These are phyloP conservation scores for Sinelater perroti DNA, from an alignment of 2,888 invertebrate genomes.

Conservation along the genomic window DNA sequence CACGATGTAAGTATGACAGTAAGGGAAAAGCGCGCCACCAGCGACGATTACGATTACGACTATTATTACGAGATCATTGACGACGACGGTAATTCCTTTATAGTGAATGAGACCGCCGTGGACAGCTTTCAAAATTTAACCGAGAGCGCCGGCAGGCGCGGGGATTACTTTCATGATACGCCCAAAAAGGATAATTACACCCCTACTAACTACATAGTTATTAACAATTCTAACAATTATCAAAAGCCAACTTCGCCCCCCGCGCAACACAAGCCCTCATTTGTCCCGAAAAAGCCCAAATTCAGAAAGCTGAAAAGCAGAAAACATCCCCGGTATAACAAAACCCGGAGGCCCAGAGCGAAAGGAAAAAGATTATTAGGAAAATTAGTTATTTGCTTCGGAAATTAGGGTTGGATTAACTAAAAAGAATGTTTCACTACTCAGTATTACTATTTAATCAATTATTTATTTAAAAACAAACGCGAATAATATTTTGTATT, in stretches of 20 bases:
- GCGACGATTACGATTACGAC: constrained; percentile 14
- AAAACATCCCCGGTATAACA: background rate
- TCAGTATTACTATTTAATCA: too few relatives aligned
- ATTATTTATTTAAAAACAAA: too few relatives aligned
- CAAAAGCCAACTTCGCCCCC: constrained; percentile 1
- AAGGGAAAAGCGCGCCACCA: constrained; percentile 1
- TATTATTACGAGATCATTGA: constrained; percentile 15
- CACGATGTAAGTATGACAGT: constrained; percentile 15
- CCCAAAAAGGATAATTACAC: background rate
- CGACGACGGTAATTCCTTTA: background rate
- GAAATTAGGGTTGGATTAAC: constrained; percentile 6
- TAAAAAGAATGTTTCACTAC: too few relatives aligned
- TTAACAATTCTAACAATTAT: constrained; percentile 49
- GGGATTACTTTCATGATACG: background rate
- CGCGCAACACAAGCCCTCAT: background rate
- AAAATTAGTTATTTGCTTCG: constrained; percentile 5
- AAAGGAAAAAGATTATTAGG: background rate
- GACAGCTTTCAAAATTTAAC: background rate
- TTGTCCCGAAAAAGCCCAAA: background rate
- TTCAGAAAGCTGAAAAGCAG: background rate
- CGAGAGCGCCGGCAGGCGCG: background rate
- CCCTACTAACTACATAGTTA: constrained; percentile 45
- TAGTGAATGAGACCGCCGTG: background rate
- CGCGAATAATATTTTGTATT: too few relatives aligned
- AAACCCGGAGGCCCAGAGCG: background rate